Base-by-base conservation (phyloP, 2,797 vertebrate genomes). In the Pipistrellus pipistrellus region DNA sequence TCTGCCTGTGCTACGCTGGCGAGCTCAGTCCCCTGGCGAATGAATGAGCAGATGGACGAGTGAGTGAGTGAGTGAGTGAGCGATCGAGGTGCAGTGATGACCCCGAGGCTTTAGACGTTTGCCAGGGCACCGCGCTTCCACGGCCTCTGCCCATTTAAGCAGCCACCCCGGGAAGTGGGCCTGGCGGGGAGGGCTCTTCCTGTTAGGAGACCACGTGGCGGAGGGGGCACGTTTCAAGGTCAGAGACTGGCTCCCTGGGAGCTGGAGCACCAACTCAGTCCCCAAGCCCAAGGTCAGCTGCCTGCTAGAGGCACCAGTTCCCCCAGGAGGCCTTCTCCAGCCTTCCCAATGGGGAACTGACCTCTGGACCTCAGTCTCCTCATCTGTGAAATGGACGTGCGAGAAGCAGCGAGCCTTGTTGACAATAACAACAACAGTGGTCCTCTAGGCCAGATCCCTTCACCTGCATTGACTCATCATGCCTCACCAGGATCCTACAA, bases 71-170 rank as follows among this genome's bases (percentile, higher is more conserved):
- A 13, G 48, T 0, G 1, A 38, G 38, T 4, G 38, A 38, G 41
- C 8, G 25, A 41, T 12, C 0, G 23, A 53, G 9, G 55, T 1
- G 6, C 9, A 1, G 2, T 0, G 6, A 3, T 20, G 2, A 9
- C 17, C 62, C 51, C 1, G 4, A 1, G 44, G 32, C 64, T 17
- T 8, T 32, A 4, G 30, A 68, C 23, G 1, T 4, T 73, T 1
- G 1, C 27, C 46, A 35, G 23, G 57, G 35, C 20, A 6, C 9
- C 51, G 27, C 25, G 14, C 77, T 13, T 53, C 35, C 38, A 3
- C 32, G 55, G 6, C 53, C 69, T 21, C n/a, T 13, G 66, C 48
- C n/a, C 30, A 18, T 35, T 30, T 80, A 59, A 59, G 91, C 75
- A 59, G 90, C 51, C 8, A 8, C 46, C 46, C 6, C 2, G 7